Evolutionary conservation across 2,113 vertebrate species (phyloP).

Genomic region (Leptosomus discolor): DNA sequence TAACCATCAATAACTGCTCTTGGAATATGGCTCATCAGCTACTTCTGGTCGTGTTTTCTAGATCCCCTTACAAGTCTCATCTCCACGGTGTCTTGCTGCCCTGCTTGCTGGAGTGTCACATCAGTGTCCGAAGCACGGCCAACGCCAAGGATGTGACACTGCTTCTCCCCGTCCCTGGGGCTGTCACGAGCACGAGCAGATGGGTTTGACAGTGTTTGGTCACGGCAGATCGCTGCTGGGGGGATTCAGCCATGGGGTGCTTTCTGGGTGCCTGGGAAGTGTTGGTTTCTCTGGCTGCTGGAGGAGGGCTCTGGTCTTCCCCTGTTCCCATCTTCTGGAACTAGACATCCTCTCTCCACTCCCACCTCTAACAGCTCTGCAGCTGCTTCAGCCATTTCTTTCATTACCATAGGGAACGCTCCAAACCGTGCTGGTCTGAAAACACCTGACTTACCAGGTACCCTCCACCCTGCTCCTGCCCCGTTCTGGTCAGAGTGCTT

Average conservation of each 20-base stretch:
- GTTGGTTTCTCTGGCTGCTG: background rate
- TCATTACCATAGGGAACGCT: background rate
- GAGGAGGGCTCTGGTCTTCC: background rate
- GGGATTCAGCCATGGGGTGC: background rate
- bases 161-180: background rate
- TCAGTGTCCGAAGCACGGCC: background rate
- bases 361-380: background rate
- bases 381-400: background rate
- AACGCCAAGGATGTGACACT: background rate
- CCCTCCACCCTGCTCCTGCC: background rate
- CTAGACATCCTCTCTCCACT: background rate
- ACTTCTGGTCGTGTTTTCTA: background rate
- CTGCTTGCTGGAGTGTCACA: background rate
- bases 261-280: background rate
- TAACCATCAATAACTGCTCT: background rate
- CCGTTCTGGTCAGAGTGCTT: background rate
- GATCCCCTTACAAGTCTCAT: background rate
- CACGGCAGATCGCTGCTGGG: background rate
- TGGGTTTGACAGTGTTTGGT: background rate
- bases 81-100: rapidly evolving
- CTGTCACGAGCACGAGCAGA: rapidly evolving
- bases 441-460: background rate
- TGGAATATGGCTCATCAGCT: background rate
- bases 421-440: background rate
- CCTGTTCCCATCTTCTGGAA: background rate